phyloP scores from a whole-genome alignment of 2,888 invertebrate species.

The Mesorhabditis belari region DNA sequence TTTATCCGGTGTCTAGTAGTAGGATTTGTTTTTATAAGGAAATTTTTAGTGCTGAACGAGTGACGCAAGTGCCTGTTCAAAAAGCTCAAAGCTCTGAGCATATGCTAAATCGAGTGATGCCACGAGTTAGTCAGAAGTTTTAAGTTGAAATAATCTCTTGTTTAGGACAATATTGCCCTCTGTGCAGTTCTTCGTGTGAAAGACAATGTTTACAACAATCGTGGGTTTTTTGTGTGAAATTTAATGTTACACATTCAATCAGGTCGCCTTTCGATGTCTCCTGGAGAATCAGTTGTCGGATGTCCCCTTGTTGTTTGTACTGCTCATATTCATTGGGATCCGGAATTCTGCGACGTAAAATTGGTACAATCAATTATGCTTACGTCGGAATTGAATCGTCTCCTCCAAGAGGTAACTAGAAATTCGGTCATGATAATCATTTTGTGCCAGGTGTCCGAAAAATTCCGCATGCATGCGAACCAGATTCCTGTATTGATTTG shows the following conservation, averaged over 20 bases:
- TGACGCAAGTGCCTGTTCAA: constrained; percentile 94
- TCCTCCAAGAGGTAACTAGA: constrained; percentile 66
- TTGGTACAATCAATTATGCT: constrained; percentile 98
- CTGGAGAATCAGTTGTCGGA: constrained; percentile 64
- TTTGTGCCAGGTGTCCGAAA: constrained; percentile 64
- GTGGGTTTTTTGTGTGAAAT: constrained; percentile 54
- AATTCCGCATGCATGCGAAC: constrained; percentile 67
- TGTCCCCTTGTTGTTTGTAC: constrained; percentile 87
- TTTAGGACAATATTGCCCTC: constrained; percentile 94
- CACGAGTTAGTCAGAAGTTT: background rate
- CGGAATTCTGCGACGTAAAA: constrained; percentile 97
- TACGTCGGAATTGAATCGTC: constrained; percentile 81
- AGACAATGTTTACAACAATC: constrained; percentile 84
- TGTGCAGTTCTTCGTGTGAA: constrained; percentile 90
- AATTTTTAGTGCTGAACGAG: too few species aligned
- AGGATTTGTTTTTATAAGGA: too few species aligned
- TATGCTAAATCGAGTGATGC: constrained; percentile 47
- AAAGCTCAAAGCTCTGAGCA: constrained; percentile 95
- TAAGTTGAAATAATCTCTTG: background rate
- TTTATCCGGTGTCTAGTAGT: too few species aligned
- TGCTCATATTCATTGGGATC: constrained; percentile 99
- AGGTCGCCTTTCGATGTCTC: constrained; percentile 16
- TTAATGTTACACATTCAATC: background rate
- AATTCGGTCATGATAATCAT: background rate
- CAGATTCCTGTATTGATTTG: constrained; percentile 84